Base-by-base conservation (phyloP, 2,888 invertebrate species). In the Sceliomorpha sp. region DNA sequence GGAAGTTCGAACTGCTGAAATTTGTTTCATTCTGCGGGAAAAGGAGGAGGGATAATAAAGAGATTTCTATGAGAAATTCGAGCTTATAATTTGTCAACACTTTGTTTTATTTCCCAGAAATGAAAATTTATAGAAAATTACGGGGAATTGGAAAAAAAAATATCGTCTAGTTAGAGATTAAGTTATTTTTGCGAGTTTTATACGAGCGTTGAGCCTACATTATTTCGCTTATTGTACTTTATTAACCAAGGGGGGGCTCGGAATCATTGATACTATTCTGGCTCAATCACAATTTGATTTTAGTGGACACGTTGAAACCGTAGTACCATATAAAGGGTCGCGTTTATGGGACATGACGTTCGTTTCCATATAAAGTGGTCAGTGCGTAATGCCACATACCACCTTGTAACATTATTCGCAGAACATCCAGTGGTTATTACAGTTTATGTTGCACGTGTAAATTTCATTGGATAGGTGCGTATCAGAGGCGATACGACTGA, bases 351-450 rank as follows among this genome's bases (percentile, higher is more conserved):
- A 58, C 47, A 47, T 26, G 47, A 37, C 39, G 31, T 47, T 39
- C 39, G 56, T 58, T 58, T 58, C 56, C 56, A 58, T 47, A 58
- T 58, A 58, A 58, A 58, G 56, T 47, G 56, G 56, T 31, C 44
- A 58, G 45, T 37, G 31, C 45, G 56, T 45, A 45, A 56, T 45
- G 45, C 32, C 20, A 59, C 40, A 34, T 40, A 40, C 48, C 58
- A 48, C 58, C 40, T 48, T 47, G 42, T 59, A 50, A 50, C 36
- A 47, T 34, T 59, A 59, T 44, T 59, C 50, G 29, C 34, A 50
- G 36, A 50, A 59, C 27, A 34, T 48, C 27, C 50, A 42, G 44
- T 44, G 47, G 42, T 48, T 48, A 58, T 48, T 36, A 14, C 37
- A 13, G 45, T 37, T 56, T 37, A 45, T 56, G 44, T 56, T 17